Percentiles rank a stretch among this genome's conserved stretches.
Evolutionary conservation across 1,140 invertebrate species (phyloP).

Genomic region (Rhysida immarginata): DNA sequence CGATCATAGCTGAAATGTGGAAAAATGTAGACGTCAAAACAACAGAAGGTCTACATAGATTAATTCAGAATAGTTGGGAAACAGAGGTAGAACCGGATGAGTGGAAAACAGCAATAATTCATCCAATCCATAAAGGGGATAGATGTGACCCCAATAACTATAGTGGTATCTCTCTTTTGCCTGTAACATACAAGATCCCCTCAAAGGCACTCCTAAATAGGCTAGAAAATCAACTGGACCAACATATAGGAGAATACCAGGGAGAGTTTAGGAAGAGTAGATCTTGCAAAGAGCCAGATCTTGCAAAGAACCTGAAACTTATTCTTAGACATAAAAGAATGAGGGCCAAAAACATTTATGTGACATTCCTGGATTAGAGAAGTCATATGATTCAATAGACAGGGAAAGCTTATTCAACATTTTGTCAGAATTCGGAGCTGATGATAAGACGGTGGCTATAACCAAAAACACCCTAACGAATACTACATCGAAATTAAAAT

Average conservation of each 20-base stretch:
- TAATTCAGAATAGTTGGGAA: neutral
- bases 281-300: neutral
- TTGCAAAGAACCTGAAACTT: neutral
- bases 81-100: neutral
- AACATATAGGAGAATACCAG: neutral
- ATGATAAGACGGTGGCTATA: neutral
- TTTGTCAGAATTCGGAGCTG: neutral
- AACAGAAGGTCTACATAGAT: neutral
- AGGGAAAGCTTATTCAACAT: neutral
- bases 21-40: neutral
- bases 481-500: neutral
- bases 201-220: neutral
- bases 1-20: neutral
- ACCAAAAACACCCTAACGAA: neutral
- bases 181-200: neutral
- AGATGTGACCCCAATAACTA: neutral
- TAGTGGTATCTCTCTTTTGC: neutral
- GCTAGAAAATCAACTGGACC: neutral
- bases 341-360: neutral
- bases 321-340: neutral
- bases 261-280: neutral
- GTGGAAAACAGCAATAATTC: neutral
- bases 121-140: neutral
- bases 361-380: neutral
- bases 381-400: neutral